Evolutionary conservation across 2,888 invertebrate genomes (phyloP).

Genomic region (Tachina lurida): DNA sequence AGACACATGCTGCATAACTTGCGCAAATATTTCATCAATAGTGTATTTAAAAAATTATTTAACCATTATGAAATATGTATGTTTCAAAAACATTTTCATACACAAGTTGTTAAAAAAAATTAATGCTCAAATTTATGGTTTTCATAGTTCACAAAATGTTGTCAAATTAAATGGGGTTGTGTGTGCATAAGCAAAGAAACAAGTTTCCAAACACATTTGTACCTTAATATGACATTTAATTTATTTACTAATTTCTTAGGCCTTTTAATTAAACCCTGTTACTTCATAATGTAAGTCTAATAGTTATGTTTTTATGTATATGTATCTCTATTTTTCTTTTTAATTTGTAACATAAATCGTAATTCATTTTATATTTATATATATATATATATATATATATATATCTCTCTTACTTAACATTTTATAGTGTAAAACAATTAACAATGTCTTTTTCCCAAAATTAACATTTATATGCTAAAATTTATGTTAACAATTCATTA

Average conservation of each 20-base stretch:
- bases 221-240: no score
- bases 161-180: background rate
- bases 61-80: background rate
- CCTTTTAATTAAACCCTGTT: no score
- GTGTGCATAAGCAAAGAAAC: background rate
- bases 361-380: background rate
- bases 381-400: background rate
- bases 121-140: background rate
- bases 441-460: slow-evolving; percentile 14
- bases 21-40: background rate
- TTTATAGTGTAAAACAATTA: slow-evolving; percentile 12
- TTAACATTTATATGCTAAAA: slow-evolving; percentile 47
- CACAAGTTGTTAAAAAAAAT: slow-evolving; percentile 38
- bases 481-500: slow-evolving; percentile 25
- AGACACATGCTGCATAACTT: slow-evolving; percentile 29
- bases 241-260: no score
- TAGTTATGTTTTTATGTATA: no score
- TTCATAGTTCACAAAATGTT: slow-evolving; percentile 43
- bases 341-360: background rate
- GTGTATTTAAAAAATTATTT: background rate
- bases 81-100: background rate
- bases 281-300: no score
- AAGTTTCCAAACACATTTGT: background rate
- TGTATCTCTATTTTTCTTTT: no score
- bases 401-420: background rate